A percentile compares a stretch with the other conserved stretches of the same genome.
These are phyloP conservation scores for Leptocoma aspasia DNA, from an alignment of 2,113 vertebrate genomes.

Conservation along the genomic window DNA sequence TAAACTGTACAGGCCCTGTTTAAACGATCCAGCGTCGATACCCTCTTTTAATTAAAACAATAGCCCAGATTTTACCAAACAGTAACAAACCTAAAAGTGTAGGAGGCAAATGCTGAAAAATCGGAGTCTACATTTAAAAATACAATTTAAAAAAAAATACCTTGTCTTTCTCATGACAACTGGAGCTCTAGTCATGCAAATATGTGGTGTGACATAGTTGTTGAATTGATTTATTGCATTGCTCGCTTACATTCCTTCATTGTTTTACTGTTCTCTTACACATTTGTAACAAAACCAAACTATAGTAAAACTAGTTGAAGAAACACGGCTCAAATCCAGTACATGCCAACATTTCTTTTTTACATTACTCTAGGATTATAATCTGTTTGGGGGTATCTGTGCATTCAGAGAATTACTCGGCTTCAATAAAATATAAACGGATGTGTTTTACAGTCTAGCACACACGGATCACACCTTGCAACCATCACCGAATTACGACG, in stretches of 20 bases:
- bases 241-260: slow-evolving; percentile 5
- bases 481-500: background rate
- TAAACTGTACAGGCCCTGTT: background rate
- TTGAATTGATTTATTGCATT: background rate
- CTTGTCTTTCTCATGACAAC: background rate
- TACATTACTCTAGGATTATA: background rate
- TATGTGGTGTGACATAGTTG: background rate
- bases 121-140: background rate
- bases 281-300: slow-evolving; percentile 1
- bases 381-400: background rate
- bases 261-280: background rate
- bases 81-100: background rate
- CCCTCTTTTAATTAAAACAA: slow-evolving; percentile 40
- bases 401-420: background rate
- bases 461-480: background rate
- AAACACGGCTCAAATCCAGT: background rate
- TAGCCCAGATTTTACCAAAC: slow-evolving; percentile 32
- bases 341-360: background rate
- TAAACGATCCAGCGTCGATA: background rate
- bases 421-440: background rate
- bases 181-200: background rate
- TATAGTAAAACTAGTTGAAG: slow-evolving; percentile 6
- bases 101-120: background rate
- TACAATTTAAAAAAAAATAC: background rate
- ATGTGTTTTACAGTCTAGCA: background rate